Evolutionary conservation across 2,113 vertebrate species (phyloP).

Genomic region (Felis catus): DNA sequence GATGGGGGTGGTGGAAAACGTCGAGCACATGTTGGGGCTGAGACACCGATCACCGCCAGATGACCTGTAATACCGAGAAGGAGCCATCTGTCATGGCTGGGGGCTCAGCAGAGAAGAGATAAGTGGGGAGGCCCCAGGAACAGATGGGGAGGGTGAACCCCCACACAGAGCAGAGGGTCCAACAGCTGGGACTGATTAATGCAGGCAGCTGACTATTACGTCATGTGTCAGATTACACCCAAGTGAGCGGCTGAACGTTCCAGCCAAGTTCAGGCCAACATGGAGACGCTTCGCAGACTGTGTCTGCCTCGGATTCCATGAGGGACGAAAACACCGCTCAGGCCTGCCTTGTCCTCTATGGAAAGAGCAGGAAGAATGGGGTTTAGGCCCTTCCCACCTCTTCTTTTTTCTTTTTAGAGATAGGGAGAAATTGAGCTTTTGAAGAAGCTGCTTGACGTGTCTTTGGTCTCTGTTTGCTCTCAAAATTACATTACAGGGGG

Average conservation of each 20-base stretch:
- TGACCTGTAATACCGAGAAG: conserved; percentile 44
- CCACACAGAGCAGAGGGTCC: conserved; percentile 60
- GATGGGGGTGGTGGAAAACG: background rate
- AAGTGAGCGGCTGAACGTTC: background rate
- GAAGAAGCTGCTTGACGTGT: background rate
- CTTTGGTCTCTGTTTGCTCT: conserved; percentile 35
- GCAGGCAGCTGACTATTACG: conserved; percentile 42
- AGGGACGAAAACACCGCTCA: background rate
- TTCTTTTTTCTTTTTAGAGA: background rate
- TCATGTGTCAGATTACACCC: conserved; percentile 66
- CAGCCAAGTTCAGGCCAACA: conserved; percentile 17
- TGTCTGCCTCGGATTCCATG: background rate
- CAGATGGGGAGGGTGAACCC: conserved; percentile 69
- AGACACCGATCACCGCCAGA: conserved; percentile 57
- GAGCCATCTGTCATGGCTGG: conserved; percentile 71
- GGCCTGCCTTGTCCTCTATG: background rate
- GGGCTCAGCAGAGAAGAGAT: conserved; percentile 55
- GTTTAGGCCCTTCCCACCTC: background rate
- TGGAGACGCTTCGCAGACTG: background rate
- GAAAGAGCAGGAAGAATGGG: background rate
- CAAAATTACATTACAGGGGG: background rate
- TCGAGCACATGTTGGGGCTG: background rate
- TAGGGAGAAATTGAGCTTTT: background rate
- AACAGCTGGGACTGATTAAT: conserved; percentile 65
- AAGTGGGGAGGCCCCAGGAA: conserved; percentile 47